phyloP scores from a whole-genome alignment of 2,113 vertebrate species.

The Delphinapterus leucas region DNA sequence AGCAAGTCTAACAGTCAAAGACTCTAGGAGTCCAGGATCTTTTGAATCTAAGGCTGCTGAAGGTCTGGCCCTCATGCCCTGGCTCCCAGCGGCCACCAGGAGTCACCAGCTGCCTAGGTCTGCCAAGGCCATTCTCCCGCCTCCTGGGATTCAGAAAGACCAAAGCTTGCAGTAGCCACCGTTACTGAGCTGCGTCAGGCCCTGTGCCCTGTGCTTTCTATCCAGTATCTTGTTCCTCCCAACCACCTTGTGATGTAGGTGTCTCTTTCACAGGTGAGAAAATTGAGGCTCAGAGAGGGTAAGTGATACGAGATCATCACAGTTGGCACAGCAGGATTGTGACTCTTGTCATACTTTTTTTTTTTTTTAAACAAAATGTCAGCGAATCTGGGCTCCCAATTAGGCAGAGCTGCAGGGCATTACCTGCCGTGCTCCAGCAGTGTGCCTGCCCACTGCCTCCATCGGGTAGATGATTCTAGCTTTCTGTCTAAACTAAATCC shows the following conservation, averaged over 20 bases:
- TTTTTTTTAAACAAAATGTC: not conserved
- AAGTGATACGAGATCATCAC: not conserved
- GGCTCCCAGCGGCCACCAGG: slow-evolving; percentile 37
- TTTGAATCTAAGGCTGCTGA: not conserved
- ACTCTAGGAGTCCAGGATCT: not conserved
- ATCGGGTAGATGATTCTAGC: not conserved
- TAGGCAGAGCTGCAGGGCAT: not conserved
- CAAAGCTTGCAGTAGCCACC: not conserved
- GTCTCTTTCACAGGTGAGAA: not conserved
- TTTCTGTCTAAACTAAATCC: not conserved
- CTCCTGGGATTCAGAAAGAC: not conserved
- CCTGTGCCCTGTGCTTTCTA: not conserved
- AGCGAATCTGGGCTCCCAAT: not conserved
- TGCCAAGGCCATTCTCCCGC: not conserved
- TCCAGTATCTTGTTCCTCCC: not conserved
- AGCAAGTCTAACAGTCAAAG: not conserved
- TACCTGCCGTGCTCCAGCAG: not conserved
- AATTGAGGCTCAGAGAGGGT: not conserved
- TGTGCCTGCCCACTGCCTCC: not conserved
- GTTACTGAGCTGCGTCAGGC: not conserved
- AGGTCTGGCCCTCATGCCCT: not conserved
- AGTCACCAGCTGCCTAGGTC: not conserved
- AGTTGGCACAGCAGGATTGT: not conserved
- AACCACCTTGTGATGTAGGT: not conserved
- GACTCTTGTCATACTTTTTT: not conserved